Percentiles rank a stretch among this genome's conserved stretches.
Evolutionary conservation across 2,113 vertebrate genomes (phyloP).

Genomic region (Ursus arctos): DNA sequence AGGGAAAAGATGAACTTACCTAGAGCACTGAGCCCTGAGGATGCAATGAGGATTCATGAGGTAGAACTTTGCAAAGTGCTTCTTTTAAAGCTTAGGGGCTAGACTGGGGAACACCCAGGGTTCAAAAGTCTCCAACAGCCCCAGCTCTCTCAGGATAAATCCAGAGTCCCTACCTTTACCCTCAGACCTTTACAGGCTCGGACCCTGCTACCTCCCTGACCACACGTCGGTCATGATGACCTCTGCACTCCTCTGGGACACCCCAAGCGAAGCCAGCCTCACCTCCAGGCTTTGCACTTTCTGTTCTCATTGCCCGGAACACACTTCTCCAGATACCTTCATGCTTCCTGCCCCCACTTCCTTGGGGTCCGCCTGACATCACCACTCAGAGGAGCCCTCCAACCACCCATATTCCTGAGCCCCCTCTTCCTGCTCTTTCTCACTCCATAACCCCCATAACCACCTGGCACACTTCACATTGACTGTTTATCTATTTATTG

Average conservation of each 20-base stretch:
- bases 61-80: neutral
- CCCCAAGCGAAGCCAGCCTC: too few species aligned
- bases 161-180: too few species aligned
- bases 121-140: neutral
- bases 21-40: too few species aligned
- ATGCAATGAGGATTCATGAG: too few species aligned
- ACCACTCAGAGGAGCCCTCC: neutral
- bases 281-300: neutral
- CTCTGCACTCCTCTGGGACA: neutral
- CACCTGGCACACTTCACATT: neutral
- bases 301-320: neutral
- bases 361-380: neutral
- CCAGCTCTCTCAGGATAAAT: too few species aligned
- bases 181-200: neutral
- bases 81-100: neutral
- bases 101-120: neutral
- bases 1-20: neutral
- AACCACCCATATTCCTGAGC: rapidly evolving
- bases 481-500: rapidly evolving
- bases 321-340: rapidly evolving
- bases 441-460: neutral
- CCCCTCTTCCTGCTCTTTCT: neutral
- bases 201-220: neutral
- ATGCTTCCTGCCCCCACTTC: neutral
- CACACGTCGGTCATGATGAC: rapidly evolving